A percentile compares a stretch with the other conserved stretches of the same genome.
Conservation (phyloP, 2,888 invertebrate species). For the Limnephilus marmoratus region DNA sequence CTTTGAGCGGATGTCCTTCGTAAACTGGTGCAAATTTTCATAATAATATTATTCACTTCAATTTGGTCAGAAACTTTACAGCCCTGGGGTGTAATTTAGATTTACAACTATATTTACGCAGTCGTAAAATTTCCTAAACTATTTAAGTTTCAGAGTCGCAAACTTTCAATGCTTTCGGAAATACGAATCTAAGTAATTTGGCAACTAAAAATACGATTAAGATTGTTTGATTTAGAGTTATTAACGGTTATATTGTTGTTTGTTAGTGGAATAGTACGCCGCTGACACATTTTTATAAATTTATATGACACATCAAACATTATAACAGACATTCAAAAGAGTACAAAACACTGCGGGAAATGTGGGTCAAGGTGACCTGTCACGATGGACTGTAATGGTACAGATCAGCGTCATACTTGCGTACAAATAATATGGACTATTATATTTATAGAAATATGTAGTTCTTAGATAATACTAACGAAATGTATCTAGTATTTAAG, state of each 20-base stretch:
- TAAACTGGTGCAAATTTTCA: slow-evolving; percentile 25
- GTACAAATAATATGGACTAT: neutral
- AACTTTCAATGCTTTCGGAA: neutral
- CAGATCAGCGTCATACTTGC: neutral
- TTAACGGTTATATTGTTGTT: neutral
- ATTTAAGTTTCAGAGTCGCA: slow-evolving; percentile 27
- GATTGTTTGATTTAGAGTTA: neutral
- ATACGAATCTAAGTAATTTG: slow-evolving; percentile 14
- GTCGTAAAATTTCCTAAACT: slow-evolving; percentile 16
- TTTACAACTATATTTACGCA: slow-evolving; percentile 43
- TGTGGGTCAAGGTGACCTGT: neutral
- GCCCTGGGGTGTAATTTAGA: neutral
- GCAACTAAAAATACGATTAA: neutral
- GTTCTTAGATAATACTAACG: neutral
- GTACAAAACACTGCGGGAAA: neutral
- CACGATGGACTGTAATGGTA: neutral
- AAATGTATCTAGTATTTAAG: neutral
- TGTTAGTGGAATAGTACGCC: neutral
- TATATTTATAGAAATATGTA: neutral
- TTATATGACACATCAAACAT: neutral
- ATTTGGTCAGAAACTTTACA: neutral
- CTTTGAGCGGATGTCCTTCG: slow-evolving; percentile 24
- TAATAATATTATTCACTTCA: neutral
- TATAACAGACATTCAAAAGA: neutral
- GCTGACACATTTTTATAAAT: neutral